These are phyloP conservation scores for Simalia tracyae DNA, from an alignment of 2,797 vertebrate species.

Conservation along the genomic window DNA sequence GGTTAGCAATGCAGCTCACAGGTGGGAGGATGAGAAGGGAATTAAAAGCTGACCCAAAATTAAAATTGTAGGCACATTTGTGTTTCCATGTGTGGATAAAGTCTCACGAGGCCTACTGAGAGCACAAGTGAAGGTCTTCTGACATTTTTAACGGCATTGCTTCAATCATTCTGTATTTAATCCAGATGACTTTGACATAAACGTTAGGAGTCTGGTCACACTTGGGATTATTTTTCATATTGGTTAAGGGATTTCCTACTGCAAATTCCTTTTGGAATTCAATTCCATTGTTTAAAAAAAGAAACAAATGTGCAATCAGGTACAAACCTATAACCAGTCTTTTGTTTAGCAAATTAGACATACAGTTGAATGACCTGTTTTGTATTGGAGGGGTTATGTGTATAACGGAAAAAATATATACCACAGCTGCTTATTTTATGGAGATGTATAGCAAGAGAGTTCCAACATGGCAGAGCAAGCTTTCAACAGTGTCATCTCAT, in stretches of 20 bases:
- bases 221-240: conserved; percentile 59
- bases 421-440: conserved; percentile 72
- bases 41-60: conserved; percentile 9
- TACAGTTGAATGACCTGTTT: conserved; percentile 70
- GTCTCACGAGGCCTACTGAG: conserved; percentile 26
- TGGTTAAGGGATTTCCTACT: conserved; percentile 59
- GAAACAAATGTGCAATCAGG: conserved; percentile 57
- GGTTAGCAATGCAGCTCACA: neutral
- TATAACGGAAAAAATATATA: conserved; percentile 57
- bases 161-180: conserved; percentile 51
- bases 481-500: conserved; percentile 60
- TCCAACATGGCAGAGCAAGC: conserved; percentile 59
- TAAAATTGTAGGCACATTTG: conserved; percentile 25
- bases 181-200: conserved; percentile 44
- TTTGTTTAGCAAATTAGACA: conserved; percentile 66
- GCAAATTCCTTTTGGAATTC: conserved; percentile 64
- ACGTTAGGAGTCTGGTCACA: conserved; percentile 45
- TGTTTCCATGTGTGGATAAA: neutral
- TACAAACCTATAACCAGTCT: conserved; percentile 57
- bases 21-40: neutral
- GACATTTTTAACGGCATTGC: conserved; percentile 58
- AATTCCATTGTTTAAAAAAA: conserved; percentile 26
- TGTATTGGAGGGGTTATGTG: conserved; percentile 56
- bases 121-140: conserved; percentile 38
- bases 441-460: conserved; percentile 60